These are phyloP conservation scores for Illadopsis cleaveri DNA, from an alignment of 2,113 vertebrate genomes.

Conservation along the genomic window DNA sequence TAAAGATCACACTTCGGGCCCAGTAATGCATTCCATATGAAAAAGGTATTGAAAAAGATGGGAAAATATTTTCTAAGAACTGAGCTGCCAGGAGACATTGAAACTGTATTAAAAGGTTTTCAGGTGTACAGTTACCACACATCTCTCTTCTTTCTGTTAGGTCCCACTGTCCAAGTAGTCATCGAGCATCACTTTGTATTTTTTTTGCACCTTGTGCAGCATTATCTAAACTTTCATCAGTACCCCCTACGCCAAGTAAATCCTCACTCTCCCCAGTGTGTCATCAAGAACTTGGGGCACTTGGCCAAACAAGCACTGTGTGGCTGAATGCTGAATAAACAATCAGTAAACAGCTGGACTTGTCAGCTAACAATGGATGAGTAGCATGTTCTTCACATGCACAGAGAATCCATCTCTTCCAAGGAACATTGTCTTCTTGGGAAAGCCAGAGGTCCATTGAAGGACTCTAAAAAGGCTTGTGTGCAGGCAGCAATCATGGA, in stretches of 20 bases:
- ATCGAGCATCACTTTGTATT: background rate
- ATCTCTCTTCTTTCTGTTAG: background rate
- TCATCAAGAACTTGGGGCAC: background rate
- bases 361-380: background rate
- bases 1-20: slow-evolving; percentile 35
- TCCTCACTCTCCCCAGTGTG: background rate
- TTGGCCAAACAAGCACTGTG: background rate
- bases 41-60: slow-evolving; percentile 2
- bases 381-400: background rate
- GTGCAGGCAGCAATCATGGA: background rate
- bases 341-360: background rate
- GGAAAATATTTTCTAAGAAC: background rate
- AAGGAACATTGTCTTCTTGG: background rate
- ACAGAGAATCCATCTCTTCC: background rate
- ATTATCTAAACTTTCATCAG: background rate
- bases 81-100: background rate
- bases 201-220: background rate
- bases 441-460: background rate
- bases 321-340: background rate
- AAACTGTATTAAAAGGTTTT: background rate
- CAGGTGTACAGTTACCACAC: background rate
- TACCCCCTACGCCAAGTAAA: background rate
- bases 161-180: background rate
- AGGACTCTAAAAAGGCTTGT: background rate
- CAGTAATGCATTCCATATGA: slow-evolving; percentile 22